Conservation (phyloP, 2,113 vertebrate genomes). For the Onychostoma macrolepis region DNA sequence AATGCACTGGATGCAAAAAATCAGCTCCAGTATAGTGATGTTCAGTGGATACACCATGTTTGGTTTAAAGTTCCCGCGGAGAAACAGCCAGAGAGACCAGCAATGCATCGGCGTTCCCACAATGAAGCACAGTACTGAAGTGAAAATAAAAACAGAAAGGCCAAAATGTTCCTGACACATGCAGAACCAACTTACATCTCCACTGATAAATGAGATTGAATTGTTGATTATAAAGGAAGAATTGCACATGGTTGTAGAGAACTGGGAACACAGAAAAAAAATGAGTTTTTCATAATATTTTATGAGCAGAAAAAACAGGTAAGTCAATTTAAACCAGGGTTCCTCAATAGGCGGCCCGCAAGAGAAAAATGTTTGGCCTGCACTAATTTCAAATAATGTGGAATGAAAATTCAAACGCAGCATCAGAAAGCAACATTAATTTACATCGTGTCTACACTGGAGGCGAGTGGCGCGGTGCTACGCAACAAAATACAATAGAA, state of each 20-base stretch:
- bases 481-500: too few relatives aligned
- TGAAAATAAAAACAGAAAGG: neutral
- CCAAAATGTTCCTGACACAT: neutral
- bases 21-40: slow-evolving; percentile 32
- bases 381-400: too few relatives aligned
- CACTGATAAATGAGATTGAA: neutral
- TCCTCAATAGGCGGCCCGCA: too few relatives aligned
- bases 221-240: neutral
- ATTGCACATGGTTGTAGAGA: slow-evolving; percentile 12
- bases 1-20: slow-evolving; percentile 15
- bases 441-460: too few relatives aligned
- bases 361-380: too few relatives aligned
- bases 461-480: too few relatives aligned
- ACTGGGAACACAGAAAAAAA: slow-evolving; percentile 16
- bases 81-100: slow-evolving; percentile 35
- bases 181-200: neutral
- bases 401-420: too few relatives aligned
- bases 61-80: neutral
- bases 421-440: too few relatives aligned
- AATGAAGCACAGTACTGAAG: slow-evolving; percentile 9
- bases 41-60: slow-evolving; percentile 26
- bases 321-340: neutral
- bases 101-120: slow-evolving; percentile 29
- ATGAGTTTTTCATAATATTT: neutral
- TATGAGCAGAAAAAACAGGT: neutral